A percentile compares a stretch with the other conserved stretches of the same genome.
phyloP scores from a whole-genome alignment of 2,888 invertebrate genomes.

The Rhaphigaster nebulosa region DNA sequence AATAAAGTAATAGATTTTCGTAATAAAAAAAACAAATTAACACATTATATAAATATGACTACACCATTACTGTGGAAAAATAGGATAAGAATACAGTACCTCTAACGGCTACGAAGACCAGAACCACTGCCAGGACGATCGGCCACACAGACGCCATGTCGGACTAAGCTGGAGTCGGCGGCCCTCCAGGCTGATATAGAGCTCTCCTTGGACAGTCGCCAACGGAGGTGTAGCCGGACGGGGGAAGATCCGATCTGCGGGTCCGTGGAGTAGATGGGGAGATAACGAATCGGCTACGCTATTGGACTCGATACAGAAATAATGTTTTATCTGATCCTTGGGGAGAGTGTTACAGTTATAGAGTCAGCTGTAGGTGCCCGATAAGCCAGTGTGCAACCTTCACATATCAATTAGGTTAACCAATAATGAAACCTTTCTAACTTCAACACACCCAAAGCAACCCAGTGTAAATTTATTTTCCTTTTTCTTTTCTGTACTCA shows the following conservation, averaged over 20 bases:
- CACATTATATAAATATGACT: too few species aligned
- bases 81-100: background rate
- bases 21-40: too few species aligned
- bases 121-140: background rate
- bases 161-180: background rate
- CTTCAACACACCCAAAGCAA: too few species aligned
- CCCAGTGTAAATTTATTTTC: too few species aligned
- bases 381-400: background rate
- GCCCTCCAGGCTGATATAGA: background rate
- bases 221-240: background rate
- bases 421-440: background rate
- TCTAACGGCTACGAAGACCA: background rate
- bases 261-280: constrained; percentile 27
- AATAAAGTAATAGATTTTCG: too few species aligned
- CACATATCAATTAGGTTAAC: background rate
- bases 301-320: background rate
- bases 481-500: too few species aligned
- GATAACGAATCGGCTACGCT: background rate
- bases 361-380: background rate
- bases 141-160: background rate
- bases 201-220: background rate
- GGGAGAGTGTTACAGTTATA: background rate
- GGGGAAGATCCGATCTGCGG: background rate
- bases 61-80: too few species aligned
- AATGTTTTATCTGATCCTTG: background rate